These are phyloP conservation scores for Apamea anceps DNA, from an alignment of 2,888 invertebrate species.

Conservation along the genomic window DNA sequence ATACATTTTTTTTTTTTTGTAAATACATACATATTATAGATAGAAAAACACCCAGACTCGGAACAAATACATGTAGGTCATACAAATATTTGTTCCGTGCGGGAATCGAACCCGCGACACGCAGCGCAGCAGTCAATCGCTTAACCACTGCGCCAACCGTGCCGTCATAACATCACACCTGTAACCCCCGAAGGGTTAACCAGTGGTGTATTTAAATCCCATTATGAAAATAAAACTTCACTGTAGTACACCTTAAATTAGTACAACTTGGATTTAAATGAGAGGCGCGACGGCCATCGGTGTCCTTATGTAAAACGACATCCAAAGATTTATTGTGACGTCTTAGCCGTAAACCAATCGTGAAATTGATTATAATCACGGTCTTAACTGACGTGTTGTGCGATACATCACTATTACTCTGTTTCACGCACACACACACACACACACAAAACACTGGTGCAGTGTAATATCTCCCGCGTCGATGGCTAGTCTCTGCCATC, in stretches of 20 bases:
- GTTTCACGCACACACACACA: too few species aligned
- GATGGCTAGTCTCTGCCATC: background rate
- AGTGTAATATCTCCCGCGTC: background rate
- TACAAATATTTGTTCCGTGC: too few species aligned
- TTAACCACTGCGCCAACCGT: too few species aligned
- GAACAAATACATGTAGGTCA: too few species aligned
- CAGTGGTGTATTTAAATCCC: too few species aligned
- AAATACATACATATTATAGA: too few species aligned
- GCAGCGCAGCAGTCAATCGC: too few species aligned
- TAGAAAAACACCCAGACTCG: too few species aligned
- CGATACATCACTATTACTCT: background rate
- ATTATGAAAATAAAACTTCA: too few species aligned
- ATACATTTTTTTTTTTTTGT: too few species aligned
- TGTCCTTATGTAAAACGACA: background rate
- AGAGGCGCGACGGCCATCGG: background rate
- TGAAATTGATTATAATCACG: conserved; percentile 1
- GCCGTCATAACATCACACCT: background rate
- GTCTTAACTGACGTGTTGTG: background rate
- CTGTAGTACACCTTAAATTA: too few species aligned
- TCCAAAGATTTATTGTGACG: background rate
- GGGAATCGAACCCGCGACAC: too few species aligned
- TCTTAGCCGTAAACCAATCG: background rate
- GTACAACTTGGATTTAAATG: background rate
- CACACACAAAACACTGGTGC: background rate
- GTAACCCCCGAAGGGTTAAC: background rate